These are phyloP conservation scores for Morbakka virulenta DNA, from an alignment of 30 jellyfish, hydroid and myxozoan species.

Conservation along the genomic window DNA sequence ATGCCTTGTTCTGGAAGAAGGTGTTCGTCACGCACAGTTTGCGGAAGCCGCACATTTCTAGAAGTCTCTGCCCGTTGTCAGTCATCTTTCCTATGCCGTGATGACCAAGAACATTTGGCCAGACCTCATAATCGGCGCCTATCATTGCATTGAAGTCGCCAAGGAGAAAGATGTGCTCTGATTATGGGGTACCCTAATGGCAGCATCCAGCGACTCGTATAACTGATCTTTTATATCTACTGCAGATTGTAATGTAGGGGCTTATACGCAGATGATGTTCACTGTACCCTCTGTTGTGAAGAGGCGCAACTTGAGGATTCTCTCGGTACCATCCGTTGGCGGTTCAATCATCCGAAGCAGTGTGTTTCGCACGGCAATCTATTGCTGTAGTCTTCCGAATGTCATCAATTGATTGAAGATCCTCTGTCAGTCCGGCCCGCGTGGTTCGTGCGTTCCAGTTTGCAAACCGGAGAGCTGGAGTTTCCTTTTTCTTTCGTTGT, in stretches of 20 bases:
- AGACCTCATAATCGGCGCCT: constrained; percentile 15
- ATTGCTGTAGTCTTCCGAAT: background rate
- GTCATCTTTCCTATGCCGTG: constrained; percentile 24
- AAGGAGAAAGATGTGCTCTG: constrained; percentile 5
- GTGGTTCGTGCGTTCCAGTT: too few species aligned
- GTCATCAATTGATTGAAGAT: too few species aligned
- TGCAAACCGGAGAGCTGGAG: too few species aligned
- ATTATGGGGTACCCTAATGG: constrained; percentile 6
- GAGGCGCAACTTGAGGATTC: constrained; percentile 3
- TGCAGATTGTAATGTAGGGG: constrained; percentile 11
- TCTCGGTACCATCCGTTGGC: background rate
- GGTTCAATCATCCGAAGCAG: too few species aligned
- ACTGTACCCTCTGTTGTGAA: background rate
- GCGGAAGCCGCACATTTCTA: constrained; percentile 8
- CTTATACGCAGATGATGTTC: constrained; percentile 14
- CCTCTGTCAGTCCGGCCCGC: too few species aligned
- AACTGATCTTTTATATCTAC: constrained; percentile 12
- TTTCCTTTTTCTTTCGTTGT: too few species aligned
- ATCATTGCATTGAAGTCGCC: constrained; percentile 47
- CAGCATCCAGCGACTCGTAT: constrained; percentile 20
- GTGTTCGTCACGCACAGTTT: constrained; percentile 37
- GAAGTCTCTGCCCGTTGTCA: constrained; percentile 29
- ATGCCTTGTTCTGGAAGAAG: constrained; percentile 25
- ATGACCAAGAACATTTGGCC: constrained; percentile 35
- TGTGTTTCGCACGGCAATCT: background rate